These are phyloP conservation scores for Megalopta genalis DNA, from an alignment of 1,140 invertebrate genomes.

Conservation along the genomic window DNA sequence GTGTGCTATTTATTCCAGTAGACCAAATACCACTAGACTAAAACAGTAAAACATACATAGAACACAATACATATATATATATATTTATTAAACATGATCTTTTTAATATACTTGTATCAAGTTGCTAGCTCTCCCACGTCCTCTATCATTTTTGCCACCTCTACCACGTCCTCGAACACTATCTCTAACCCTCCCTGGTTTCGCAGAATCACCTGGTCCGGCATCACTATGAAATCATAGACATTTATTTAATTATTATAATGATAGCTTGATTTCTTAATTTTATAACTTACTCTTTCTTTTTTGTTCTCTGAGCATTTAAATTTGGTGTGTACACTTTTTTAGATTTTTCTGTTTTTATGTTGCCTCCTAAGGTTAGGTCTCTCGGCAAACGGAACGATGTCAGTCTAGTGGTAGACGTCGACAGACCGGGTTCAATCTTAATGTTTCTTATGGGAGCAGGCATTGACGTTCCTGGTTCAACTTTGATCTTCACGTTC, in stretches of 20 bases:
- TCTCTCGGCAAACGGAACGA: slow-evolving; percentile 74
- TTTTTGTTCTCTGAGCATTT: slow-evolving; percentile 75
- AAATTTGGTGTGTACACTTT: slow-evolving; percentile 75
- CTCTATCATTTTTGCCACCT: slow-evolving; percentile 50
- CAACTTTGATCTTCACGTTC: slow-evolving; percentile 46
- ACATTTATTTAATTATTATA: background rate
- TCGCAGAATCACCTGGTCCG: slow-evolving; percentile 47
- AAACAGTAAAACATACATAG: slow-evolving; percentile 28
- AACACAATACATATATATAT: background rate
- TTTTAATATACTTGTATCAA: slow-evolving; percentile 69
- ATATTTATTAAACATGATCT: background rate
- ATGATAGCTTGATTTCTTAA: background rate
- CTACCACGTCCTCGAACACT: slow-evolving; percentile 32
- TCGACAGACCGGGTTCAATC: slow-evolving; percentile 61
- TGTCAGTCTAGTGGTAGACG: slow-evolving; percentile 69
- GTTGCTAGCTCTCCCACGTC: slow-evolving; percentile 62
- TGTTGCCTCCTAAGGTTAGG: slow-evolving; percentile 72
- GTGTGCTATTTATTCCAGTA: slow-evolving; percentile 65
- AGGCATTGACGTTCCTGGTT: slow-evolving; percentile 44
- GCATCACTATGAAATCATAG: slow-evolving; percentile 62
- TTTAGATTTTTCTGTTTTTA: slow-evolving; percentile 72
- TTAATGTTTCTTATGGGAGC: slow-evolving; percentile 61
- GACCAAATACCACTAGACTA: slow-evolving; percentile 76
- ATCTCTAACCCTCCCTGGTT: slow-evolving; percentile 11
- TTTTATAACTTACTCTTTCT: slow-evolving; percentile 70